A percentile compares a stretch with the other conserved stretches of the same genome.
Evolutionary conservation across 2,797 vertebrate species (phyloP).

Genomic region (Chelidonichthys spinosus): DNA sequence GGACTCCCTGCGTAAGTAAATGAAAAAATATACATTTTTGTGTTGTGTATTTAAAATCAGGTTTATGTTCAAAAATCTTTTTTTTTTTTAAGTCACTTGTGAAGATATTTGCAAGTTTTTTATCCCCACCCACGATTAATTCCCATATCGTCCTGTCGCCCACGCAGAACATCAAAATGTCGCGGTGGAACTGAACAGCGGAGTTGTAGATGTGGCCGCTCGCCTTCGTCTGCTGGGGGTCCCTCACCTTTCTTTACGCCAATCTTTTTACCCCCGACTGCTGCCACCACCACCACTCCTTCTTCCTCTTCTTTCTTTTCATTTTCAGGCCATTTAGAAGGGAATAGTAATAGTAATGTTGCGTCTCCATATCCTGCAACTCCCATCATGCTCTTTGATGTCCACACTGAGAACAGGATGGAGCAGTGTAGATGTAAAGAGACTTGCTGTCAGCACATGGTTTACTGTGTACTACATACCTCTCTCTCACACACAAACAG

Average conservation of each 20-base stretch:
- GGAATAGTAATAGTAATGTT: slow-evolving; percentile 1
- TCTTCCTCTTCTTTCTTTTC: slow-evolving; percentile 8
- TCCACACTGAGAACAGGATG: slow-evolving; percentile 3
- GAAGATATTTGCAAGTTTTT: no score
- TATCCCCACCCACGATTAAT: no score
- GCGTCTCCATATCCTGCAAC: slow-evolving; percentile 14
- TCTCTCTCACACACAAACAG: neutral
- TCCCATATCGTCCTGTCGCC: no score
- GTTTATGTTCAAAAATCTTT: no score
- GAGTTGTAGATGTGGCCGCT: slow-evolving; percentile 17
- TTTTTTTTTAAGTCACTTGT: no score
- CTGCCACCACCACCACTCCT: slow-evolving; percentile 15
- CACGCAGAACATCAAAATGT: no score
- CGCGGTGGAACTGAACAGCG: neutral
- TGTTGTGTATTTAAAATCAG: no score
- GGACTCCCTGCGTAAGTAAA: no score
- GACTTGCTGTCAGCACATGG: slow-evolving; percentile 28
- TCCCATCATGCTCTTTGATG: slow-evolving; percentile 23
- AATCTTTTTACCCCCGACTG: slow-evolving; percentile 46
- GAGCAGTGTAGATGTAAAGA: slow-evolving; percentile 20
- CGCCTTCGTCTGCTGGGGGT: slow-evolving; percentile 77
- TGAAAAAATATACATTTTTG: no score
- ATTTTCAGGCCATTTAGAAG: neutral
- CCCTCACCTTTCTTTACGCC: slow-evolving; percentile 79
- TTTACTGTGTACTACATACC: neutral